phyloP scores from a whole-genome alignment of 2,888 invertebrate genomes.

The Unio delphinus region DNA sequence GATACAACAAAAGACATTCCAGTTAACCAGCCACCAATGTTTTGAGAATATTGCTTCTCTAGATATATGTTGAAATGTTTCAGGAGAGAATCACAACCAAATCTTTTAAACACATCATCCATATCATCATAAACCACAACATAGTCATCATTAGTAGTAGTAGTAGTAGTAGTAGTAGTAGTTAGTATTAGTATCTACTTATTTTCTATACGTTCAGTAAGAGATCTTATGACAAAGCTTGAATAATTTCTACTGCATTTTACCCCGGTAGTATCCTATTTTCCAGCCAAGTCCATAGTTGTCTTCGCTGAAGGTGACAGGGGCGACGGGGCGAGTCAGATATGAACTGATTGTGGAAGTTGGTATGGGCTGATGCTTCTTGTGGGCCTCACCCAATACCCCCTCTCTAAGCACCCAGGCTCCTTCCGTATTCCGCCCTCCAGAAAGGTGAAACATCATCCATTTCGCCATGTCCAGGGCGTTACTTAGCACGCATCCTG shows the following conservation, averaged over 20 bases:
- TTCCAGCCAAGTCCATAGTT: slow-evolving; percentile 65
- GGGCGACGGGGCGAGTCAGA: slow-evolving; percentile 48
- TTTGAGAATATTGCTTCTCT: too few relatives aligned
- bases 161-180: too few relatives aligned
- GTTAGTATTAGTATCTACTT: too few relatives aligned
- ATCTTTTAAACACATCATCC: too few relatives aligned
- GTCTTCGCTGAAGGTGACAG: slow-evolving; percentile 41
- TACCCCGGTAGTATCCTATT: slow-evolving; percentile 65
- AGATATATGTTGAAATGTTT: too few relatives aligned
- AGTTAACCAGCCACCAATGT: too few relatives aligned
- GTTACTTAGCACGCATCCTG: slow-evolving; percentile 62
- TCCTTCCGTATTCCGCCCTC: slow-evolving; percentile 33
- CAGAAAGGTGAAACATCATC: slow-evolving; percentile 59
- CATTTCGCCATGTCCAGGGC: slow-evolving; percentile 65
- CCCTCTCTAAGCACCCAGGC: slow-evolving; percentile 32
- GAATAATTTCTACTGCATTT: not conserved
- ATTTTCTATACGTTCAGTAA: too few relatives aligned
- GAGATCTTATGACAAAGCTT: too few relatives aligned
- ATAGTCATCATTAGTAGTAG: too few relatives aligned
- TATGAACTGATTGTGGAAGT: slow-evolving; percentile 19
- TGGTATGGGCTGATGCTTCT: slow-evolving; percentile 33
- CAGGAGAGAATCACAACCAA: too few relatives aligned
- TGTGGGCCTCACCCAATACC: slow-evolving; percentile 44
- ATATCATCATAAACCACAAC: too few relatives aligned
- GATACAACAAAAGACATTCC: too few relatives aligned